Evolutionary conservation across 1,140 invertebrate species (phyloP).

Genomic region (Lepidurus couesii): DNA sequence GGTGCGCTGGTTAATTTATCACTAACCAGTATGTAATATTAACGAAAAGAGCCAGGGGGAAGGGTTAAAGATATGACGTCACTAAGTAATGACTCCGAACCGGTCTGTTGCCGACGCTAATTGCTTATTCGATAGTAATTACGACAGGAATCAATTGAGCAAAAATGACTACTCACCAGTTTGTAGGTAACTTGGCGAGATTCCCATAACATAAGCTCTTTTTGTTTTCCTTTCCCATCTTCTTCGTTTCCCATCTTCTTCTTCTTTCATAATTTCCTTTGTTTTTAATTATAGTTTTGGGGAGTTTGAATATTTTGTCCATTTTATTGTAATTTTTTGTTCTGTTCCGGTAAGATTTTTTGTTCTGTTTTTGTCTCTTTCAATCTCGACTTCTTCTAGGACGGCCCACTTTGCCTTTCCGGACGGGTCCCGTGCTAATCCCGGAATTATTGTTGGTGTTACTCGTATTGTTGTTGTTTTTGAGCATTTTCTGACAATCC

Average conservation of each 20-base stretch:
- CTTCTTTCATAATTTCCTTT: too few species aligned
- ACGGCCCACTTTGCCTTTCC: constrained; percentile 71
- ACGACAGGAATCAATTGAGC: background rate
- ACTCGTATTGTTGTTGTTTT: constrained; percentile 44
- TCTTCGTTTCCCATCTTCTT: too few species aligned
- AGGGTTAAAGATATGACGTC: too few species aligned
- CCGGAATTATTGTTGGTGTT: constrained; percentile 45
- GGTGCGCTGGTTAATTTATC: too few species aligned
- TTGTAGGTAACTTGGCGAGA: constrained; percentile 18
- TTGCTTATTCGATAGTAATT: too few species aligned
- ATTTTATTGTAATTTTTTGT: too few species aligned
- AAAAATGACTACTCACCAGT: background rate
- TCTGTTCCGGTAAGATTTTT: background rate
- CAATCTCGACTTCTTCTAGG: constrained; percentile 59
- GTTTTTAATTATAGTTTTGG: too few species aligned
- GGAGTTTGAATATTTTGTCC: too few species aligned
- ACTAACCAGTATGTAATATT: too few species aligned
- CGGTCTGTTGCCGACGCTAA: too few species aligned
- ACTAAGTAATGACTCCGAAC: too few species aligned
- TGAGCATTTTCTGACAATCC: constrained; percentile 85
- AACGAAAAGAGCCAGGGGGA: too few species aligned
- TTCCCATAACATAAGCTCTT: background rate
- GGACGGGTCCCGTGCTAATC: constrained; percentile 45
- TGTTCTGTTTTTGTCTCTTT: constrained; percentile 38
- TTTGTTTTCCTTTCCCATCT: background rate